phyloP scores from a whole-genome alignment of 2,113 vertebrate genomes.

The Phoenicopterus ruber region DNA sequence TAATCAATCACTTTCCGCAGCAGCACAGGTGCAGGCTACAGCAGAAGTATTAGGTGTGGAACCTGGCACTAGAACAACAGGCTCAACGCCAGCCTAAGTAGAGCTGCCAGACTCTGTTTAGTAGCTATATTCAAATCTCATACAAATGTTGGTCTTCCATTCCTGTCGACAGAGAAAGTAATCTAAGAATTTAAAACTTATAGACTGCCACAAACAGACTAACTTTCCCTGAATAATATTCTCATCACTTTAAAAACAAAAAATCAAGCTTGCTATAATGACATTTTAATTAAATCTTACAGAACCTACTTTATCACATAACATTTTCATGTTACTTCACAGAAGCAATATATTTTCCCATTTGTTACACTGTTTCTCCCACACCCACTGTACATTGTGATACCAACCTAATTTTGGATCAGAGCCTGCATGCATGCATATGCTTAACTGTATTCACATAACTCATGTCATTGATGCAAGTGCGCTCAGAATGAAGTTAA shows the following conservation, averaged over 20 bases:
- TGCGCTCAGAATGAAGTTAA: conserved; percentile 30
- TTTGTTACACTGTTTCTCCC: conserved; percentile 50
- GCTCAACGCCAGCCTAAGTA: neutral
- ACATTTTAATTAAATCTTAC: conserved; percentile 53
- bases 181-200: conserved; percentile 6
- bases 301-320: conserved; percentile 47
- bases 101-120: neutral
- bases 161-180: neutral
- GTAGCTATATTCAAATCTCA: neutral
- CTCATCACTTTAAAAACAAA: neutral
- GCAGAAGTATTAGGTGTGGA: conserved; percentile 35
- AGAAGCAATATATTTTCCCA: conserved; percentile 50
- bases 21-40: neutral
- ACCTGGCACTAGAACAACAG: neutral
- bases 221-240: neutral
- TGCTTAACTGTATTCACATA: conserved; percentile 51
- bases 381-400: conserved; percentile 53
- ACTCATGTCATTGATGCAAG: conserved; percentile 43
- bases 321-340: conserved; percentile 40
- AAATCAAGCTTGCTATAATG: neutral
- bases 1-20: neutral
- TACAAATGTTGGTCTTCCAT: neutral
- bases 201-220: neutral
- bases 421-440: conserved; percentile 56
- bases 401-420: conserved; percentile 60